Percentiles rank a stretch among this genome's conserved stretches.
Evolutionary conservation across 2,888 invertebrate species (phyloP).

Genomic region (Xiphydria camelus): DNA sequence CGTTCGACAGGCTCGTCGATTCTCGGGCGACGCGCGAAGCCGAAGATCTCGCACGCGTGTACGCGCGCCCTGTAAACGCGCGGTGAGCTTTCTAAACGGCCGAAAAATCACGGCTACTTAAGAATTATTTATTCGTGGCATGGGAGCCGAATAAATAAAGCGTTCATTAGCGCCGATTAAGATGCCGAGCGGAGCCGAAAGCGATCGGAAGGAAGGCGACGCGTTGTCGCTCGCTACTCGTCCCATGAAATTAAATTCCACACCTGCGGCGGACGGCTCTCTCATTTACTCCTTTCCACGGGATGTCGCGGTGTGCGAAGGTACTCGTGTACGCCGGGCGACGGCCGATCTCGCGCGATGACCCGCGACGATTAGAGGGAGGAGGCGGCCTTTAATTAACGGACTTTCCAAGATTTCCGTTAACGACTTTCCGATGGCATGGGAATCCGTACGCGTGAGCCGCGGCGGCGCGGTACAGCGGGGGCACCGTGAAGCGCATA

Average conservation of each 20-base stretch:
- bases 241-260: not conserved
- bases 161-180: conserved; percentile 50
- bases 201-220: too few relatives aligned
- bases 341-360: not conserved
- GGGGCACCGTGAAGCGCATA: too few relatives aligned
- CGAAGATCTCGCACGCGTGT: too few relatives aligned
- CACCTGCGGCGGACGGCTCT: not conserved
- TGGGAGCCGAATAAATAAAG: conserved; percentile 31
- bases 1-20: too few relatives aligned
- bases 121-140: too few relatives aligned
- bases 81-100: conserved; percentile 19
- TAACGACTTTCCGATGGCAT: conserved; percentile 10
- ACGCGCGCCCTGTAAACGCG: conserved; percentile 21
- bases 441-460: too few relatives aligned
- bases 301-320: not conserved
- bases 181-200: conserved; percentile 36
- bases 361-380: conserved; percentile 1
- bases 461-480: too few relatives aligned
- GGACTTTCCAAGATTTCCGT: conserved; percentile 6
- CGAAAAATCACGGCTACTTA: conserved; percentile 9
- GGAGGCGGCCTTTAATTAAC: not conserved
- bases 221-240: too few relatives aligned
- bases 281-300: not conserved
- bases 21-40: too few relatives aligned
- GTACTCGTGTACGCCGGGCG: not conserved